Percentiles rank a stretch among this genome's conserved stretches.
Evolutionary conservation across 2,888 invertebrate genomes (phyloP).

Genomic region (Campoletis raptor): DNA sequence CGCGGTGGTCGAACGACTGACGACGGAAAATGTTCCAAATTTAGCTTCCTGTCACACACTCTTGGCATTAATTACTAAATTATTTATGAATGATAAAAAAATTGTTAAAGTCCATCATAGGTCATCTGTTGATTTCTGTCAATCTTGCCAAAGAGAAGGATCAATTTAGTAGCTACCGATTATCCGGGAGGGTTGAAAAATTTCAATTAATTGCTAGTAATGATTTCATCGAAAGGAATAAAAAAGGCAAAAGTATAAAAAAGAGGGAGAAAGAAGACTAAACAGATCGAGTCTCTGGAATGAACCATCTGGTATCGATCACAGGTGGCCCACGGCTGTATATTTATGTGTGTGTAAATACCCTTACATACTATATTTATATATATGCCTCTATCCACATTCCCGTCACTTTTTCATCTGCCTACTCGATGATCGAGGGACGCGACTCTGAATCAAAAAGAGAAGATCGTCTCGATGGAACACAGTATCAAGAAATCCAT

Average conservation of each 20-base stretch:
- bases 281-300: constrained; percentile 30
- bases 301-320: constrained; percentile 64
- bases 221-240: constrained; percentile 40
- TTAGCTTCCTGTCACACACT: no score
- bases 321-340: constrained; percentile 62
- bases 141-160: background rate
- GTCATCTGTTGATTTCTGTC: background rate
- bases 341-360: constrained; percentile 4
- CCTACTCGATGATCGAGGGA: constrained; percentile 39
- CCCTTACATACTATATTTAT: background rate
- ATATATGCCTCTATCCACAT: constrained; percentile 52
- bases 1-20: no score
- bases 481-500: constrained; percentile 13
- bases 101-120: no score
- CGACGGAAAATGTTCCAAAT: no score
- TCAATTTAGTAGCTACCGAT: background rate
- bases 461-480: constrained; percentile 12
- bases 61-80: no score
- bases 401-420: constrained; percentile 66
- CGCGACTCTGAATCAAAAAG: constrained; percentile 14
- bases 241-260: background rate
- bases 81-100: background rate
- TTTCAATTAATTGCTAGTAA: constrained; percentile 15
- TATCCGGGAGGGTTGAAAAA: background rate
- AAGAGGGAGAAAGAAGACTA: background rate